Evolutionary conservation across 2,113 vertebrate genomes (phyloP).

Genomic region (Mustela lutreola): DNA sequence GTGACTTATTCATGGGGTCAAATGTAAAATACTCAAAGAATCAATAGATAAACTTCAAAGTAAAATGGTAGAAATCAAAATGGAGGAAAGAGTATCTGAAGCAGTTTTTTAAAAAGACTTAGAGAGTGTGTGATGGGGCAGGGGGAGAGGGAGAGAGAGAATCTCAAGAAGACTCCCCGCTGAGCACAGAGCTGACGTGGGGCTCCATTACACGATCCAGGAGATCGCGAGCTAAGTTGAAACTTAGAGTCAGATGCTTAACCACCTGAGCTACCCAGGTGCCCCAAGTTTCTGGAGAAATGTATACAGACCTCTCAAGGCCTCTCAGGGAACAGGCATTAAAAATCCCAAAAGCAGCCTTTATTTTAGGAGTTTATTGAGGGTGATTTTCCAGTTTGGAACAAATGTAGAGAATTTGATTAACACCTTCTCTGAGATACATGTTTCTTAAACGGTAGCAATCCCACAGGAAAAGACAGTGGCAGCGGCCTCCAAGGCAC

Average conservation of each 20-base stretch:
- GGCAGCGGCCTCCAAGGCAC: not conserved
- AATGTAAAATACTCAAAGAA: not conserved
- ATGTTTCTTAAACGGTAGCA: not conserved
- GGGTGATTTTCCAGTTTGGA: not conserved
- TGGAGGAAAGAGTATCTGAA: not conserved
- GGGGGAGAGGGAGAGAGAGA: not conserved
- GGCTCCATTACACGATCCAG: too few relatives aligned
- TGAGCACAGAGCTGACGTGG: too few relatives aligned
- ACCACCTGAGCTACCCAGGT: not conserved
- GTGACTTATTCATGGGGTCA: not conserved
- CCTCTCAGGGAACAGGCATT: not conserved
- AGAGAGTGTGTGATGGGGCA: not conserved
- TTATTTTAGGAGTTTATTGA: not conserved
- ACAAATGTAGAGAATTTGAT: not conserved
- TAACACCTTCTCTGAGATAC: not conserved
- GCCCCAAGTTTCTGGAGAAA: not conserved
- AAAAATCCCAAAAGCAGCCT: not conserved
- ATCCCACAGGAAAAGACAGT: not conserved
- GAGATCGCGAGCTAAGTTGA: not conserved
- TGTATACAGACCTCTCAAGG: not conserved
- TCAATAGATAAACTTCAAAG: not conserved
- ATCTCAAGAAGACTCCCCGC: too few relatives aligned
- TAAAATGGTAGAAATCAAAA: not conserved
- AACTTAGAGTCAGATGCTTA: not conserved
- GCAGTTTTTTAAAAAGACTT: not conserved